Evolutionary conservation across 2,888 invertebrate genomes (phyloP).

Genomic region (Ditula angustiorana): DNA sequence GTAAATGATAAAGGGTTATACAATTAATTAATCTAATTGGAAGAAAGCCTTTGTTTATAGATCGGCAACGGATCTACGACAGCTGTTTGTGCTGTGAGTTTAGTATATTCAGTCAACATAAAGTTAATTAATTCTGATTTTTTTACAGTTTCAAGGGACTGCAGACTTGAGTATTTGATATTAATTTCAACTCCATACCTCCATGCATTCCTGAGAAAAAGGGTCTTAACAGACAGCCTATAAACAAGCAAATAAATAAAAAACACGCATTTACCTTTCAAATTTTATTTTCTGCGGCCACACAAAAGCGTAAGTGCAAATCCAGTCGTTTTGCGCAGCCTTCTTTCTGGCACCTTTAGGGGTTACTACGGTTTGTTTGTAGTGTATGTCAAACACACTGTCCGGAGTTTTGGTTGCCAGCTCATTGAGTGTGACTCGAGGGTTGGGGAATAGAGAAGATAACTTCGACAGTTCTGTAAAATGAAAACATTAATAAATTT

Average conservation of each 20-base stretch:
- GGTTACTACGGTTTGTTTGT: constrained; percentile 48
- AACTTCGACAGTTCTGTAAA: constrained; percentile 45
- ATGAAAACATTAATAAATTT: constrained; percentile 30
- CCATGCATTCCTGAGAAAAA: no score
- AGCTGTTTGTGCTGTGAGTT: no score
- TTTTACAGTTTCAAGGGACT: no score
- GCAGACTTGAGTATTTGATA: no score
- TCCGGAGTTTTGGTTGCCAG: constrained; percentile 58
- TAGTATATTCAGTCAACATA: no score
- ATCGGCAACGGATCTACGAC: no score
- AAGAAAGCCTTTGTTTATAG: no score
- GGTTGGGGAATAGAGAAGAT: constrained; percentile 57
- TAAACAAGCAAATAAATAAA: no score
- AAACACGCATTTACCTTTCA: constrained; percentile 60
- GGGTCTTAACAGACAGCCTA: no score
- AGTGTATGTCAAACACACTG: constrained; percentile 53
- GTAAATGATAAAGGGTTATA: constrained; percentile 41
- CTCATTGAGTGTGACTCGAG: constrained; percentile 68
- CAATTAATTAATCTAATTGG: no score
- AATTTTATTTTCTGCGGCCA: constrained; percentile 87
- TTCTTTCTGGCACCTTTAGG: constrained; percentile 66
- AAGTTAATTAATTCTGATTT: no score
- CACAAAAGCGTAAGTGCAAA: constrained; percentile 78
- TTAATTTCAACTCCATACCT: no score
- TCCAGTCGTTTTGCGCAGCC: constrained; percentile 73